Base-by-base conservation (phyloP, 1,140 invertebrate species). In the Phymastichus coffea region DNA sequence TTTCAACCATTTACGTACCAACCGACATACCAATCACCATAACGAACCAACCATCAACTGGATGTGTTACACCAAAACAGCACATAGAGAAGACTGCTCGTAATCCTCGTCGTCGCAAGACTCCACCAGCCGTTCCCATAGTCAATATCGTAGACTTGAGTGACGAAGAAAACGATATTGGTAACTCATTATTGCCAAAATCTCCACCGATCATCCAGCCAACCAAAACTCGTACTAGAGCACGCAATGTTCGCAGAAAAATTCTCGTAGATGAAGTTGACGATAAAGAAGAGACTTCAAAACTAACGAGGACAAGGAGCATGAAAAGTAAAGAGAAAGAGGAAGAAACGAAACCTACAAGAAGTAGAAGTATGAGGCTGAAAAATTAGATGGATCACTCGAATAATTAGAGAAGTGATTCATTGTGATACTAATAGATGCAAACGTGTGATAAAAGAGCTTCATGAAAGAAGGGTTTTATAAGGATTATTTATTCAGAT, bases 1-100 rank as follows among this genome's bases (percentile, higher is more conserved):
- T 22, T 47, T 9, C 28, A 62, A 47, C 12, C 30, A 51, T 57
- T 4, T 14, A 38, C 0, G 58, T 47, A 19, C 46, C 53, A 23
- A 10, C 25, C 1, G 46, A 61, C 23, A 61, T 61, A 25, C 44
- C 52, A 9, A 62, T 62, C 10, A 25, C 37, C 6, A 46, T 62
- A 20, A 62, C 53, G 12, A 57, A 52, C 6, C 26, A 57, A 23
- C n/a, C 23, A 20, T 7, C 12, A 3, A 23, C 26, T 4, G 33
- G n/a, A 4, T 62, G 53, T 15, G 23, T 22, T 30, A 62, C 60
- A n/a, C 60, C 60, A 4, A 62, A 46, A 14, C 38, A 51, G 2
- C 20, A 43, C 4, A 48, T 55, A 14, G 53, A 62, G 23, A 55
- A 56, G 23, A 3, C 14, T 2, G 3, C 19, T 2, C 30, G 19